Percentiles rank a stretch among this genome's conserved stretches.
Evolutionary conservation across 2,888 invertebrate genomes (phyloP).

Genomic region (Caenorhabditis macrosperma): DNA sequence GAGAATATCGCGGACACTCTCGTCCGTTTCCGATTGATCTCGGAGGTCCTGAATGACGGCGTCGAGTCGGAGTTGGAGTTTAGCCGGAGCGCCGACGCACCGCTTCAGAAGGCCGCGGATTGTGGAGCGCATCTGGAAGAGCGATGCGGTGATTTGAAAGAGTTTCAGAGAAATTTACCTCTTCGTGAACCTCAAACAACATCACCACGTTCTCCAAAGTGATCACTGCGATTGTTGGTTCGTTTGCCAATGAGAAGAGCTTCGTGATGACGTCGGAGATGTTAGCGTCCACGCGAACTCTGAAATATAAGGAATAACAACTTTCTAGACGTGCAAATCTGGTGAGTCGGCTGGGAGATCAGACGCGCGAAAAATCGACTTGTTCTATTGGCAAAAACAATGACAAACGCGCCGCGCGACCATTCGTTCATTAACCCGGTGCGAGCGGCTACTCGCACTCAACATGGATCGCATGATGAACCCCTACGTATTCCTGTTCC

Average conservation of each 20-base stretch:
- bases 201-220: slow-evolving; percentile 45
- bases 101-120: slow-evolving; percentile 56
- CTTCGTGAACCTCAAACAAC: slow-evolving; percentile 51
- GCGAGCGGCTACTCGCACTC: too few species aligned
- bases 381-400: too few species aligned
- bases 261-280: slow-evolving; percentile 48
- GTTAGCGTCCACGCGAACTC: slow-evolving; percentile 18
- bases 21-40: slow-evolving; percentile 22
- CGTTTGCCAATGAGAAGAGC: slow-evolving; percentile 43
- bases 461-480: too few species aligned
- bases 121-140: slow-evolving; percentile 53
- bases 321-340: too few species aligned
- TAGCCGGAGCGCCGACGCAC: slow-evolving; percentile 23
- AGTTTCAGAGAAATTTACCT: slow-evolving; percentile 33
- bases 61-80: slow-evolving; percentile 21
- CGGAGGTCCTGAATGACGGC: slow-evolving; percentile 40
- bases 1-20: slow-evolving; percentile 34
- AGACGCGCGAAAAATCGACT: too few species aligned
- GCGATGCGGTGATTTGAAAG: background rate
- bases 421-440: too few species aligned
- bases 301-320: too few species aligned
- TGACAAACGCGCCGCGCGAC: too few species aligned
- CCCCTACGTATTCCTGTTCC: too few species aligned
- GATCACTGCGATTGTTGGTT: slow-evolving; percentile 38
- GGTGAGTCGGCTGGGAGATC: too few species aligned